Evolutionary conservation across 2,113 vertebrate species (phyloP), one percentile per base, ranked within the genome.

Genomic region (Gracilinanus agilis): DNA sequence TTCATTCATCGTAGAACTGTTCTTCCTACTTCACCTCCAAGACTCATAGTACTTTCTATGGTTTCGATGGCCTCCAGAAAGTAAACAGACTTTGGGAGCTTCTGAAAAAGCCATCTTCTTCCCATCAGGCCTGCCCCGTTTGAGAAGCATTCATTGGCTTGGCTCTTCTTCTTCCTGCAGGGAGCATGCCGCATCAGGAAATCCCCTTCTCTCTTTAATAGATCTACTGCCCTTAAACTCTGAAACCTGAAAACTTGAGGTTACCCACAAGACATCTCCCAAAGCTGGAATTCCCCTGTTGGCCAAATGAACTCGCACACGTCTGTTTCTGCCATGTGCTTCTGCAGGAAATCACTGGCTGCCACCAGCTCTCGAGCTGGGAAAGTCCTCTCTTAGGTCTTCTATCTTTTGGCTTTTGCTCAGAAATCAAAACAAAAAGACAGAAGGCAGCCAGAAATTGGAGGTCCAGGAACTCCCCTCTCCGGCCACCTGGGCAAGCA

Each of bases 381-480:
- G 67, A 83, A 83, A 83, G 67, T 83, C 67, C 67, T n/a, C n/a
- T 83, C 67, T 83, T 19, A 83, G 67, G 67, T 40, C n/a, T 75
- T 75, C 61, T 40, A 40, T 83, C 67, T 40, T 83, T 83, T 83
- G 67, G n/a, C 67, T 40, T 83, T 16, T 83, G 67, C n/a, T 83
- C 67, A 40, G 67, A 83, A 83, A 83, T 83, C 19, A 83, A 83
- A 40, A 83, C n/a, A 83, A 83, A 83, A 83, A 40, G 67, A 40
- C 16, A 40, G 67, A 83, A 83, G 67, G n/a, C 67, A 40, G n/a
- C 23, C 67, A 83, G n/a, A n/a, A 23, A 83, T 23, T 40, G 40
- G n/a, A 83, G 67, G 67, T 83, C 67, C 67, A 83, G 67, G 67
- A 83, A 83, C 67, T 83, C 67, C 67, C 67, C 67, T 83, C 67